Conservation (phyloP, 2,888 invertebrate species). For the Heliothis peltigera region DNA sequence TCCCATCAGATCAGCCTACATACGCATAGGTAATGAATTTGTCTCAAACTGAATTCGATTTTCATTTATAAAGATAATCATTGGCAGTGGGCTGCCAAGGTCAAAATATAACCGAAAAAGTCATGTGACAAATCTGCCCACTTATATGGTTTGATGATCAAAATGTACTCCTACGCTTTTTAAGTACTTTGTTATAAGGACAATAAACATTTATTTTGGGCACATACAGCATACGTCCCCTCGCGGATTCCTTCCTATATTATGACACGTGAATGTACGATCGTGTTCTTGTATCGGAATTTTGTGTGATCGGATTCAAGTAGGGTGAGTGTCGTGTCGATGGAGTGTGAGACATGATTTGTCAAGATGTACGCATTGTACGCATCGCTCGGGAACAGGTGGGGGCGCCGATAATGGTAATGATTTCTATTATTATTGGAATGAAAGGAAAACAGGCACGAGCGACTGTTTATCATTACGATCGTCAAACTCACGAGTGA, state of each 20-base stretch:
- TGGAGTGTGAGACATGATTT: slow-evolving; percentile 39
- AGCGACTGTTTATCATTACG: slow-evolving; percentile 26
- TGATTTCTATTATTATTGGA: slow-evolving; percentile 51
- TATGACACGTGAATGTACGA: neutral
- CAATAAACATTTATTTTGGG: neutral
- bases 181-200: no score
- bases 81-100: no score
- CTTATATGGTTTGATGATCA: no score
- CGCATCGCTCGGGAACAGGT: slow-evolving; percentile 36
- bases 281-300: slow-evolving; percentile 41
- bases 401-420: slow-evolving; percentile 45
- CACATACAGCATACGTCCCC: neutral
- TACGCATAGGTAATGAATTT: no score
- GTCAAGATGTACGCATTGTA: slow-evolving; percentile 21
- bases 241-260: neutral
- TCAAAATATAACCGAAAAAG: no score
- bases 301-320: slow-evolving; percentile 44
- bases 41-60: no score
- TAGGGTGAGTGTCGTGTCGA: slow-evolving; percentile 32
- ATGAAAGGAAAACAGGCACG: slow-evolving; percentile 47
- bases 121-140: no score
- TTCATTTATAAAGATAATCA: no score
- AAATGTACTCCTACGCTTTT: no score
- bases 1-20: slow-evolving; percentile 6
- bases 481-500: slow-evolving; percentile 23